Evolutionary conservation across 1,140 invertebrate species (phyloP).

Genomic region (Acyrthosiphon pisum): DNA sequence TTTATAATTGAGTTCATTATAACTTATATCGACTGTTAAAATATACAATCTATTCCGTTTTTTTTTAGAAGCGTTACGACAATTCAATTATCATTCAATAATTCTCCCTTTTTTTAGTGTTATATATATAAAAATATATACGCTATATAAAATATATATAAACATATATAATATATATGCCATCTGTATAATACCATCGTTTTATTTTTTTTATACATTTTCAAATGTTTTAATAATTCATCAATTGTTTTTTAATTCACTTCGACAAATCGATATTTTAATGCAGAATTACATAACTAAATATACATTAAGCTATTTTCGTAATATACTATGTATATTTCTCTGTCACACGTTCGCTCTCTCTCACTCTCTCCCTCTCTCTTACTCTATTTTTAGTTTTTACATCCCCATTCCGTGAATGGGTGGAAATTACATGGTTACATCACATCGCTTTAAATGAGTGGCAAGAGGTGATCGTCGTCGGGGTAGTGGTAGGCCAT

Average conservation of each 20-base stretch:
- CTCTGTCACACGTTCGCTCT: neutral
- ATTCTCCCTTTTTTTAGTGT: neutral
- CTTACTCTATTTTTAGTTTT: neutral
- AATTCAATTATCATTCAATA: neutral
- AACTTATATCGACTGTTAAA: neutral
- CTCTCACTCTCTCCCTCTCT: neutral
- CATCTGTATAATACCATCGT: accelerated
- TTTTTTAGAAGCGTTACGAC: neutral
- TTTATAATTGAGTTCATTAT: neutral
- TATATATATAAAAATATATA: neutral
- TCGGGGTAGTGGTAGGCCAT: neutral
- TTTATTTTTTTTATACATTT: neutral
- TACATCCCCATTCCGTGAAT: neutral
- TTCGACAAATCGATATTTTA: neutral
- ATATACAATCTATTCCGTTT: neutral
- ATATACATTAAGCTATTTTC: neutral
- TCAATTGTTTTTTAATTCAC: neutral
- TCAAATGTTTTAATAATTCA: slow-evolving; percentile 14
- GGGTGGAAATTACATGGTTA: neutral
- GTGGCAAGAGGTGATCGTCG: neutral
- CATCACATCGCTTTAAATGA: neutral
- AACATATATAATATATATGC: neutral
- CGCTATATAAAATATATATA: neutral
- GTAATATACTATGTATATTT: neutral
- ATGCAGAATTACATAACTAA: neutral